Evolutionary conservation across 1,140 invertebrate species (phyloP), one percentile per base, ranked within the genome.

Genomic region (Macrobrachium rosenbergii): DNA sequence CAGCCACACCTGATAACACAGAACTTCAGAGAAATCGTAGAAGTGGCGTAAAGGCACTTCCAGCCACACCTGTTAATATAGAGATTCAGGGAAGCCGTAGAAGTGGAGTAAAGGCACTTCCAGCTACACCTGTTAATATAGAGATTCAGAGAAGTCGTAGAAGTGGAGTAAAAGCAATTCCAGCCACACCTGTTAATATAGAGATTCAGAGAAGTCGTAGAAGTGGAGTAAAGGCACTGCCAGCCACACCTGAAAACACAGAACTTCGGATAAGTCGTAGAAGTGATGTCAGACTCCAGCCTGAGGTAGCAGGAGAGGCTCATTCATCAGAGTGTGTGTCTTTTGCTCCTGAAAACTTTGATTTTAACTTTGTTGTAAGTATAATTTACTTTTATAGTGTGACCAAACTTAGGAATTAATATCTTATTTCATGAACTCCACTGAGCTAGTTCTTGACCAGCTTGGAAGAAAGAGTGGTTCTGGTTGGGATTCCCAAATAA

Each of bases 301-400:
- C 7, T 10, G 52, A 52, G 52, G 52, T 12, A 10, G 52, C 12
- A 5, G 52, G 12, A 52, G 52, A 52, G 0, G 12, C 52, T 52
- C 52, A 52, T 52, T 52, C 52, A 52, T 52, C 52, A 52, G 52
- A 52, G 52, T 2, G 52, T 52, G 12, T 8, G 14, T 82, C 81
- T 5, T 82, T 82, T 73, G 81, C 81, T 19, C 81, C 81, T 10
- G 45, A 21, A 17, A 59, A 82, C 67, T 82, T 82, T 69, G 67
- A 63, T 7, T 82, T 82, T 17, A 72, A 82, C 16, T 82, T 82
- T 73, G 67, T 72, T 60, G 81, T 82, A 28, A 72, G 69, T 72
- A 16, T 16, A n/a, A 6, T 72, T 28, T 23, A 72, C 0, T 23
- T 11, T 72, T 28, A n/a, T 6, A 63, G 23, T 11, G 5, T 62